Evolutionary conservation across 2,797 vertebrate species (phyloP).

Genomic region (Cryptoprocta ferox): DNA sequence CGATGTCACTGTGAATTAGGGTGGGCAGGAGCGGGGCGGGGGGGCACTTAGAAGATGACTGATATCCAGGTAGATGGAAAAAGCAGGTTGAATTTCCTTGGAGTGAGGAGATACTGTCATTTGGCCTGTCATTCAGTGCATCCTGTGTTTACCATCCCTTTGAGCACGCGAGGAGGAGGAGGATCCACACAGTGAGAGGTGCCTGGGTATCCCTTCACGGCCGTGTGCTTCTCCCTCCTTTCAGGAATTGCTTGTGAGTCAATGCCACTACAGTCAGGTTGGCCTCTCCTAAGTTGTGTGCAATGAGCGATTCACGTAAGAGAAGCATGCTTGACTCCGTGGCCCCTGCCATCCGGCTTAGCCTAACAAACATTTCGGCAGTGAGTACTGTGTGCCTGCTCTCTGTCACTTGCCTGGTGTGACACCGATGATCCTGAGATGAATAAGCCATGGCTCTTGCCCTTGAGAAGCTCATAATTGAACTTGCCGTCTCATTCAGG

Average conservation of each 20-base stretch:
- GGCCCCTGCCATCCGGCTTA: not conserved
- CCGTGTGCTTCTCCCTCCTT: not conserved
- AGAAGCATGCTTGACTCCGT: not conserved
- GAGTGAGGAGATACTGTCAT: not conserved
- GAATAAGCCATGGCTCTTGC: not conserved
- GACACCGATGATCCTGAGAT: not conserved
- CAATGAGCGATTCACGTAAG: not conserved
- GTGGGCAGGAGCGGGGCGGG: not conserved
- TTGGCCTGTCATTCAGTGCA: not conserved
- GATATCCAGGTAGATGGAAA: not conserved
- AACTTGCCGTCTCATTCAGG: not conserved
- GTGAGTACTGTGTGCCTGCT: not conserved
- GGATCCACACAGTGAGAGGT: not conserved
- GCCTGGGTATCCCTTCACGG: not conserved
- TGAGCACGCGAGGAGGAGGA: not conserved
- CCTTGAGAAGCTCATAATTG: not conserved
- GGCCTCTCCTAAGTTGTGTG: not conserved
- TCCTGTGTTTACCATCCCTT: not conserved
- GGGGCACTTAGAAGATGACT: not conserved
- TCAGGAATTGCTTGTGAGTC: not conserved
- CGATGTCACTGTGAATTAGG: not conserved
- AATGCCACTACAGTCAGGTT: not conserved
- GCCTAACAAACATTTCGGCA: not conserved
- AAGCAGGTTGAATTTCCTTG: constrained; percentile 8
- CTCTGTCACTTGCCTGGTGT: not conserved